Conservation (phyloP, 2,113 vertebrate species). For the Heliornis fulica region DNA sequence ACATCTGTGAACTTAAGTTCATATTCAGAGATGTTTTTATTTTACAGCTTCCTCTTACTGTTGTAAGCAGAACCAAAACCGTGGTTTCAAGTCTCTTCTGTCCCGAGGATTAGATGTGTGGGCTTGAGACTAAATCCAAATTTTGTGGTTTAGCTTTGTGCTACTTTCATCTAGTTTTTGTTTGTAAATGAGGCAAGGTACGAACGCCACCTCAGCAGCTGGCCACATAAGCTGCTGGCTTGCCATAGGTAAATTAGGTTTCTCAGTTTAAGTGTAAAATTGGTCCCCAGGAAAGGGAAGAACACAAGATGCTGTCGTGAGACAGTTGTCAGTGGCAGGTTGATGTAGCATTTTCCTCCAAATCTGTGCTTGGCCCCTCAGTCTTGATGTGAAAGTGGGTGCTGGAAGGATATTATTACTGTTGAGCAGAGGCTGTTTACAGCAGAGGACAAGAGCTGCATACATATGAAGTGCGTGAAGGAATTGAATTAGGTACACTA, state of each 20-base stretch:
- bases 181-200: background rate
- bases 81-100: background rate
- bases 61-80: conserved; percentile 37
- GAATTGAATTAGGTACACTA: background rate
- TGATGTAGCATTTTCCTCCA: background rate
- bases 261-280: background rate
- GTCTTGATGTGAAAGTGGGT: background rate
- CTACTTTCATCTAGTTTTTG: background rate
- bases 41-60: conserved; percentile 33
- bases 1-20: conserved; percentile 10
- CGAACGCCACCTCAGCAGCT: background rate
- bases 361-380: background rate
- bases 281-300: background rate
- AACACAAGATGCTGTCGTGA: background rate
- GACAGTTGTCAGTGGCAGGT: background rate
- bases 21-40: conserved; percentile 9
- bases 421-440: background rate
- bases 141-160: background rate
- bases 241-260: background rate
- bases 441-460: background rate
- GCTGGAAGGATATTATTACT: background rate
- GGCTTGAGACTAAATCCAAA: background rate
- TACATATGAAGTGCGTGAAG: background rate
- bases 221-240: background rate
- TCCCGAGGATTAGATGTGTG: background rate